Base-by-base conservation (phyloP, 1,140 invertebrate species). In the Sycophaga agraensis region DNA sequence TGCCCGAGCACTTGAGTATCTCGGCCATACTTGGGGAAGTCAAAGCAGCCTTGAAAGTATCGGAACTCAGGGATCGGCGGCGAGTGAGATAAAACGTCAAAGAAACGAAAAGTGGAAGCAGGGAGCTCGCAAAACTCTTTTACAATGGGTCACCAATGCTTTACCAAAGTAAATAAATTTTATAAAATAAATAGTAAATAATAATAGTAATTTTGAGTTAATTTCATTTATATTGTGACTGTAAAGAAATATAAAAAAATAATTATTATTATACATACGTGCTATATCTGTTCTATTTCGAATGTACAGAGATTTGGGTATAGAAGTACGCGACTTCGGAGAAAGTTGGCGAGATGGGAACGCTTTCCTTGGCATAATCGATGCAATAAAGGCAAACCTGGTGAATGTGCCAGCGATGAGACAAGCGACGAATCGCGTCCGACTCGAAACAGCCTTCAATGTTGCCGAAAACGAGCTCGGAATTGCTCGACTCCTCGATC, bases 341-440 rank as follows among this genome's bases (percentile, higher is more conserved):
- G 87, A 90, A 65, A 95, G 93, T 75, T 99, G 97, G 97, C 85
- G 96, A 69, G 96, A 99, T 80, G 97, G 97, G 60, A 86, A 93
- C 69, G 96, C 96, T 14, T 99, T 99, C 83, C 84, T 98, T 24
- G 95, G 94, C 2, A 90, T 99, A 49, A 93, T 99, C 49, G 94
- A 98, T 80, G 90, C 92, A 14, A 97, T 99, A 68, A 92, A 93
- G 73, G 94, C 94, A 21, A 93, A 96, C 74, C 78, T 98, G 46
- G 90, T 99, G 24, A 96, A 96, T 77, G 85, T 94, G 64, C 87
- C 91, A 22, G 86, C 88, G 51, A 85, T 95, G 80, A 86, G 87
- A 68, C 85, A 90, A 65, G 86, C 87, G 62, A 86, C 88, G 2
- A 96, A 96, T 73, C 83, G 86, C 70, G 85, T 88, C 59, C 87